These are phyloP conservation scores for Oligia strigilis DNA, from an alignment of 2,888 invertebrate species.

Conservation along the genomic window DNA sequence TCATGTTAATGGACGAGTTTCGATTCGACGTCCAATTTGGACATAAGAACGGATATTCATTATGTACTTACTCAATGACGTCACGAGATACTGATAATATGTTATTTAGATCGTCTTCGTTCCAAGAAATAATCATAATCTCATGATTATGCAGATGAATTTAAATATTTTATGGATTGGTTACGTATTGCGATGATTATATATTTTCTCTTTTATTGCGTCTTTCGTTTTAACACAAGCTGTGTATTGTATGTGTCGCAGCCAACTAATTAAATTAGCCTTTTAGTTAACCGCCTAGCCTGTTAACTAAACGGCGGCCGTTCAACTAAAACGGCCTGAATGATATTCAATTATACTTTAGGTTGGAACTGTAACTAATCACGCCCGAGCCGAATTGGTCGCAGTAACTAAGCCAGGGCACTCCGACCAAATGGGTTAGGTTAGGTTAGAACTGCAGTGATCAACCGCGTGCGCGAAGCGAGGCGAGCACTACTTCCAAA, in stretches of 20 bases:
- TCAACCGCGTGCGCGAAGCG: no score
- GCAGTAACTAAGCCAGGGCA: no score
- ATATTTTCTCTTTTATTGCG: background rate
- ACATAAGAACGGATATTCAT: conserved; percentile 44
- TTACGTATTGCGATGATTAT: background rate
- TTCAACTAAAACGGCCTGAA: no score
- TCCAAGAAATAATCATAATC: conserved; percentile 25
- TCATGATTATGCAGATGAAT: conserved; percentile 25
- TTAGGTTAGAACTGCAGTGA: no score
- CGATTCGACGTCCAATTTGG: conserved; percentile 44
- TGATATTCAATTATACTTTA: no score
- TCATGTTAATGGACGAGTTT: conserved; percentile 37
- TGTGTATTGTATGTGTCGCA: background rate
- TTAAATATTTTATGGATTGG: conserved; percentile 9
- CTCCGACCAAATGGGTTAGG: no score
- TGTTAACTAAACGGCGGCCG: no score
- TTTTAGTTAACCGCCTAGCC: no score
- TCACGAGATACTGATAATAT: conserved; percentile 31
- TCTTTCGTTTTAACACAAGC: background rate
- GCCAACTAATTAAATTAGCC: no score
- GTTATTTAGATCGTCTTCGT: conserved; percentile 14
- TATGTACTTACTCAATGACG: conserved; percentile 20
- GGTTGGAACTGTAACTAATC: no score
- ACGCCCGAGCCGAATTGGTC: no score
- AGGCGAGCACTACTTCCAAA: no score